Evolutionary conservation across 1,140 invertebrate genomes (phyloP), one percentile per base, ranked within the genome.

Genomic region (Plutomurus gul): DNA sequence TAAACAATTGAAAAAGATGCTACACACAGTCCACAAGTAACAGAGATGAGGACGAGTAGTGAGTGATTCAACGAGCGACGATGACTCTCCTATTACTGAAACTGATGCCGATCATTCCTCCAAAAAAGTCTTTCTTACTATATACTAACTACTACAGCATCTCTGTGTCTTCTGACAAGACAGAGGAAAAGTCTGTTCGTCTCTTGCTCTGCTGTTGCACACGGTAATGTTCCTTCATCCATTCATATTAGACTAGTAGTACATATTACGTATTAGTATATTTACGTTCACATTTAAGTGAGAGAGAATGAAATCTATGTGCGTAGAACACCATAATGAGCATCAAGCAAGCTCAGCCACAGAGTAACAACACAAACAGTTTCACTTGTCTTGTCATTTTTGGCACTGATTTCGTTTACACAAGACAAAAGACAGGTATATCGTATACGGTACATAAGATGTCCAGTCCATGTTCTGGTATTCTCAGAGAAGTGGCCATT

Each of bases 341-440:
- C 11, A 30, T 27, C 27, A 65, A 65, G 13, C 36, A 25, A 33
- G n/a, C 25, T 65, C 56, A 30, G 36, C 56, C 56, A 65, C 56
- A 65, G 25, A 30, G 27, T 33, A 60, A 65, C 27, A 60, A 60
- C 51, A 49, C 46, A 65, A 65, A 65, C 56, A 65, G 36, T 65
- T 65, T 65, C 56, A 65, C 56, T 65, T 65, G 56, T 65, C 56
- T 65, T 65, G 56, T 65, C 56, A 65, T 65, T 65, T 65, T 65
- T 65, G 56, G 56, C 56, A 65, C 56, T 65, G 56, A 65, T 65
- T 65, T 65, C 27, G 56, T 65, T 65, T 65, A 65, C 56, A 65
- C 39, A 43, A 43, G 39, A n/a, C n/a, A n/a, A n/a, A n/a, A n/a
- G n/a, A n/a, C n/a, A n/a, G n/a, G n/a, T n/a, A n/a, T n/a, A n/a